Conservation (phyloP, 2,888 invertebrate species). For the Pyrgus malvae region DNA sequence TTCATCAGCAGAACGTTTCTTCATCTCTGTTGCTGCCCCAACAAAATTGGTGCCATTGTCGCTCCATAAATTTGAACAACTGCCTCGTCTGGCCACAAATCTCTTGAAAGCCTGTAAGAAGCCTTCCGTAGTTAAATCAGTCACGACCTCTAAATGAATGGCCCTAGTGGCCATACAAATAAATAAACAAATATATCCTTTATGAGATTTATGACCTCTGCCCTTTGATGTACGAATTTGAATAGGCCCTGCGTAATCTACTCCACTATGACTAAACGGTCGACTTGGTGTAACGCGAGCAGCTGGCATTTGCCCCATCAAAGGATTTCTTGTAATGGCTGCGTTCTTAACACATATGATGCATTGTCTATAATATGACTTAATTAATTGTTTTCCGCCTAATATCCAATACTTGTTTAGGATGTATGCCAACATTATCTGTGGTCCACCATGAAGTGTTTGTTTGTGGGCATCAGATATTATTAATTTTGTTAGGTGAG, state of each 20-base stretch:
- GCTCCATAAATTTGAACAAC: conserved; percentile 26
- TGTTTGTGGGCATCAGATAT: neutral
- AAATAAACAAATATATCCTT: neutral
- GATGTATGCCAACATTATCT: neutral
- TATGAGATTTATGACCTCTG: too few relatives aligned
- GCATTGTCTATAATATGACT: neutral
- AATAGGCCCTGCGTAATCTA: conserved; percentile 1
- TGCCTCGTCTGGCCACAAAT: conserved; percentile 21
- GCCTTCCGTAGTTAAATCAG: conserved; percentile 17
- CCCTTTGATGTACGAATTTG: neutral
- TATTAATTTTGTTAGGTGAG: neutral
- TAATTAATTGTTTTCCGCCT: neutral
- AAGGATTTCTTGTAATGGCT: neutral
- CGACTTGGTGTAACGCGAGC: too few relatives aligned
- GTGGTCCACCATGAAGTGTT: conserved; percentile 3
- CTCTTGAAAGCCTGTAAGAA: conserved; percentile 25
- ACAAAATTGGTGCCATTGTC: conserved; percentile 27
- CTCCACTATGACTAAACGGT: neutral
- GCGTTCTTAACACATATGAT: neutral
- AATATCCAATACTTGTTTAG: conserved; percentile 1
- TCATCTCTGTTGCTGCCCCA: conserved; percentile 8
- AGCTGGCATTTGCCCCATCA: conserved; percentile 1
- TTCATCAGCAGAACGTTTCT: neutral
- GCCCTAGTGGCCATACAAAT: conserved; percentile 14
- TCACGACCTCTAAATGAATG: conserved; percentile 25